A percentile compares a stretch with the other conserved stretches of the same genome.
phyloP scores from a whole-genome alignment of 2,888 invertebrate species.

The Therioaphis trifolii region DNA sequence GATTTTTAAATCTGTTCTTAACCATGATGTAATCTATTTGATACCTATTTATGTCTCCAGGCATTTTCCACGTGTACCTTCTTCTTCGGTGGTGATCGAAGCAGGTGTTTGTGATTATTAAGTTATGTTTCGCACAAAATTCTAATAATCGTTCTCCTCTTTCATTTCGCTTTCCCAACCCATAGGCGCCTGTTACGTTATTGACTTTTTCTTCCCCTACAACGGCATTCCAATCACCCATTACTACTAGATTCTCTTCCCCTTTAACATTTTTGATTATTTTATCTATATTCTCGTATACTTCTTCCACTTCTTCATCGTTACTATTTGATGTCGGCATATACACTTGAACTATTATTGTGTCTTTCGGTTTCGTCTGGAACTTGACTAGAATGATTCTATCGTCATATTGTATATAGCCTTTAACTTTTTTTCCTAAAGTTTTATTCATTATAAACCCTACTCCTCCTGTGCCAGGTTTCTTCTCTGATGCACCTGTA shows the following conservation, averaged over 20 bases:
- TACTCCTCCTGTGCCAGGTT: slow-evolving; percentile 12
- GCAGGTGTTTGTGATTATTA: slow-evolving; percentile 23
- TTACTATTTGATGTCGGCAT: slow-evolving; percentile 18
- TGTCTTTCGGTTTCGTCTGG: slow-evolving; percentile 24
- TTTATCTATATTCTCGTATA: no score
- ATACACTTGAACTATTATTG: slow-evolving; percentile 21
- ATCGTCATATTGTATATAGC: slow-evolving; percentile 19
- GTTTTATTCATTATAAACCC: slow-evolving; percentile 22
- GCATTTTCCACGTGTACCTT: slow-evolving; percentile 35
- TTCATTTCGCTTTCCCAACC: neutral
- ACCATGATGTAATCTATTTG: slow-evolving; percentile 40
- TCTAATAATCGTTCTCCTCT: neutral
- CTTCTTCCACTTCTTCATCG: no score
- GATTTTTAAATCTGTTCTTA: slow-evolving; percentile 53
- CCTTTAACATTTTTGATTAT: no score
- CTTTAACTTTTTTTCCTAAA: slow-evolving; percentile 11
- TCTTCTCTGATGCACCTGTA: neutral
- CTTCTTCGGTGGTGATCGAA: neutral
- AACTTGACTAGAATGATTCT: slow-evolving; percentile 41
- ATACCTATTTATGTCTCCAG: slow-evolving; percentile 32
- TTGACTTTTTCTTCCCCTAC: slow-evolving; percentile 43
- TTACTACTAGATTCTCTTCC: neutral
- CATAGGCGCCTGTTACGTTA: neutral
- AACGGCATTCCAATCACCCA: slow-evolving; percentile 40
- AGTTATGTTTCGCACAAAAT: neutral